phyloP scores from a whole-genome alignment of 2,888 invertebrate species.

The Scaptomyza parva region DNA sequence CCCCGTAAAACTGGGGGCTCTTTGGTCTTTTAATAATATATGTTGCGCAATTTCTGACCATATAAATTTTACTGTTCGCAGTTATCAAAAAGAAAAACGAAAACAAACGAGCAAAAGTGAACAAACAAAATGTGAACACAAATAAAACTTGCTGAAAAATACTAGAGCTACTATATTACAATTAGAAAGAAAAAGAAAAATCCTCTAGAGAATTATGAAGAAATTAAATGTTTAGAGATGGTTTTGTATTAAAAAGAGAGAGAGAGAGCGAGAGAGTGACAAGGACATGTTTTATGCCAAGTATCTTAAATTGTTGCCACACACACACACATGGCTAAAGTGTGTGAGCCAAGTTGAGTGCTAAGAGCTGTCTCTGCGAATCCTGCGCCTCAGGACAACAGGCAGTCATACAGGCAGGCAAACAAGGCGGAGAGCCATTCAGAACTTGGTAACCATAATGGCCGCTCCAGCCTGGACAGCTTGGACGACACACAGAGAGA shows the following conservation, averaged over 20 bases:
- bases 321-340: constrained; percentile 38
- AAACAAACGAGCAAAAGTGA: not conserved
- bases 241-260: not conserved
- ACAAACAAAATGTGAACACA: not conserved
- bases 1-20: not conserved
- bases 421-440: too few species aligned
- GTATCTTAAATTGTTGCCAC: constrained; percentile 40
- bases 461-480: constrained; percentile 33
- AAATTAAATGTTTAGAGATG: constrained; percentile 17
- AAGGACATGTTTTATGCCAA: constrained; percentile 7
- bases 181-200: constrained; percentile 16
- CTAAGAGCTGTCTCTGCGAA: constrained; percentile 23
- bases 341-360: constrained; percentile 17
- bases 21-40: not conserved
- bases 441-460: constrained; percentile 8
- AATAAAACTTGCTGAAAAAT: constrained; percentile 37
- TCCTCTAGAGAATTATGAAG: not conserved
- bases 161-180: constrained; percentile 17
- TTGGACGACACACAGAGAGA: constrained; percentile 1
- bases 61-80: not conserved
- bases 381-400: constrained; percentile 4
- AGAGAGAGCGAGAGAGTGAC: not conserved
- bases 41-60: not conserved
- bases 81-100: not conserved
- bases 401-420: constrained; percentile 1